phyloP scores from a whole-genome alignment of 2,888 invertebrate genomes.

The Apotomis capreana region DNA sequence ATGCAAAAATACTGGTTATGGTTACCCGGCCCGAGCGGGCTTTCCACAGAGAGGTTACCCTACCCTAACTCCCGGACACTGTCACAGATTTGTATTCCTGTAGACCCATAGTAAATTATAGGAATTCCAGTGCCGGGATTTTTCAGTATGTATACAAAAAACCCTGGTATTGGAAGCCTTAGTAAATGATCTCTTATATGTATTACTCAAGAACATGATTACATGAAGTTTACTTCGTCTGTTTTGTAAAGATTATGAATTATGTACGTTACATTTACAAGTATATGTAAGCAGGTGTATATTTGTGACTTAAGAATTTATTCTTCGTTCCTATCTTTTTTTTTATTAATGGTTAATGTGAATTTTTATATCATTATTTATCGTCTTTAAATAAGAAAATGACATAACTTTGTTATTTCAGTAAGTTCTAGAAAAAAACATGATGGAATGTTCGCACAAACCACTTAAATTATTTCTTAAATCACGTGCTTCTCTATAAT shows the following conservation, averaged over 20 bases:
- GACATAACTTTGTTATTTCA: too few species aligned
- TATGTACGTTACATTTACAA: conserved; percentile 1
- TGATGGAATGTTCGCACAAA: not conserved
- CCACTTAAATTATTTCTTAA: not conserved
- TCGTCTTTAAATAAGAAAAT: too few species aligned
- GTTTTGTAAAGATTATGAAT: conserved; percentile 12
- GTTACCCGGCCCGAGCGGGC: too few species aligned
- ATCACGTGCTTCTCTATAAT: conserved; percentile 23
- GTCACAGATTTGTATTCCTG: conserved; percentile 21
- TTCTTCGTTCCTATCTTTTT: conserved; percentile 6
- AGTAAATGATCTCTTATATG: conserved; percentile 33
- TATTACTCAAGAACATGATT: conserved; percentile 11
- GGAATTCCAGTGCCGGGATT: too few species aligned
- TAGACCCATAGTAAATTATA: conserved; percentile 14
- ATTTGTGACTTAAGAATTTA: conserved; percentile 20
- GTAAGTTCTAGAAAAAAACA: not conserved
- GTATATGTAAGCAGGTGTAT: conserved; percentile 7
- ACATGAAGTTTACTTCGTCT: conserved; percentile 3
- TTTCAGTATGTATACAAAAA: too few species aligned
- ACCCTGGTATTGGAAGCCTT: too few species aligned
- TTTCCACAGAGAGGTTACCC: too few species aligned
- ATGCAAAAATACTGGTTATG: too few species aligned
- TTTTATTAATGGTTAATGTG: not conserved
- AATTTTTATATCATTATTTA: not conserved
- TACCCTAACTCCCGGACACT: conserved; percentile 19